Percentiles rank a stretch among this genome's conserved stretches.
phyloP scores from a whole-genome alignment of 1,140 invertebrate genomes.

The Drosophila simulans region DNA sequence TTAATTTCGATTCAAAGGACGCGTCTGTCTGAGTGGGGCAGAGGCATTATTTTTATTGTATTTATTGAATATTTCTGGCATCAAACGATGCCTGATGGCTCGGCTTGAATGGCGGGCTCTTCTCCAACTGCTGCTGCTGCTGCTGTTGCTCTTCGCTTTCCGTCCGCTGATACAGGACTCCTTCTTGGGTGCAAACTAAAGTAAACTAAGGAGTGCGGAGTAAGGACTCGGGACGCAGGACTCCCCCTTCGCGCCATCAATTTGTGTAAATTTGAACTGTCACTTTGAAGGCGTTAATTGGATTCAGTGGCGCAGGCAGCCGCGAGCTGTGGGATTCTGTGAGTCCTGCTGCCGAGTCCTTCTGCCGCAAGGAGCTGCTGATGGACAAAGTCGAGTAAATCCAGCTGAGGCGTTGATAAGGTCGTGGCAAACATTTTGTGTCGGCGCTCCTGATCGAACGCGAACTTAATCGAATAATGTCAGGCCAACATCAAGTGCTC shows the following conservation, averaged over 20 bases:
- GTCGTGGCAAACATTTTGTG: constrained; percentile 25
- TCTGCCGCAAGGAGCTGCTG: constrained; percentile 1
- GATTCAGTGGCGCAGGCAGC: constrained; percentile 64
- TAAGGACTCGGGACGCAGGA: neutral
- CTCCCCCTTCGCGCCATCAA: constrained; percentile 43
- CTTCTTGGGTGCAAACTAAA: constrained; percentile 28
- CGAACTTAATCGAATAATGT: constrained; percentile 46
- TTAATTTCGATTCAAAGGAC: constrained; percentile 59
- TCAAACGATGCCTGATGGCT: constrained; percentile 69
- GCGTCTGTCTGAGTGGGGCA: constrained; percentile 10
- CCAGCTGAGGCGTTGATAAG: constrained; percentile 21
- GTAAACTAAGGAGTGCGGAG: neutral
- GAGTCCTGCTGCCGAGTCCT: constrained; percentile 10
- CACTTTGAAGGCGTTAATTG: constrained; percentile 82
- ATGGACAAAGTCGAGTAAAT: constrained; percentile 8
- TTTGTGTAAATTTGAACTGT: constrained; percentile 83
- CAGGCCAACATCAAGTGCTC: constrained; percentile 19
- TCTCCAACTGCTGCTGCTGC: neutral
- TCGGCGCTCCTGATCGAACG: constrained; percentile 26
- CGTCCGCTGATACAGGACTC: neutral
- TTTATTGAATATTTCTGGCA: constrained; percentile 78
- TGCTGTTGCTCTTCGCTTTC: no score
- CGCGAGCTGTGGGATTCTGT: neutral
- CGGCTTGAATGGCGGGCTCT: constrained; percentile 33
- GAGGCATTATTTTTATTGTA: constrained; percentile 71